Evolutionary conservation across 2,113 vertebrate species (phyloP).

Genomic region (Sebastes schlegelii): DNA sequence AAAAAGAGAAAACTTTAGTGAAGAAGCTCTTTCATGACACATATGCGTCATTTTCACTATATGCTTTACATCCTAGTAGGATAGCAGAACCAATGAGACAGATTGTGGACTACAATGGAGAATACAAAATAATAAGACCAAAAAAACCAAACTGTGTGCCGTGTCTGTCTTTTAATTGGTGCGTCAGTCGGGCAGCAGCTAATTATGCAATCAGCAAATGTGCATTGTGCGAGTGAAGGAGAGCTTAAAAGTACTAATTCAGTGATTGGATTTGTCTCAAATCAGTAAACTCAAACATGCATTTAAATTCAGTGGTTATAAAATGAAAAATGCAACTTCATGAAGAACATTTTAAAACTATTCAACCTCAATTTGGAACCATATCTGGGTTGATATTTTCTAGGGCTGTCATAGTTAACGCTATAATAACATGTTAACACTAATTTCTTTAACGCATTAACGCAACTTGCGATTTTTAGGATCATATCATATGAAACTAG

Average conservation of each 20-base stretch:
- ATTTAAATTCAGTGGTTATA: neutral
- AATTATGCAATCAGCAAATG: constrained; percentile 22
- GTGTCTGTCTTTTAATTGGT: neutral
- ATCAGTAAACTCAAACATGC: neutral
- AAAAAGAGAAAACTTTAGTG: constrained; percentile 54
- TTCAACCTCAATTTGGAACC: neutral
- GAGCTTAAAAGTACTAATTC: constrained; percentile 8
- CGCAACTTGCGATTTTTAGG: too few species aligned
- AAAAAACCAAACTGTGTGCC: neutral
- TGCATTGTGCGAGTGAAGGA: neutral
- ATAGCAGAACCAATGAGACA: neutral
- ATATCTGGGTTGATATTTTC: neutral
- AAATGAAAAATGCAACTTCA: neutral
- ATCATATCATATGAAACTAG: too few species aligned
- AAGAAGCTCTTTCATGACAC: neutral
- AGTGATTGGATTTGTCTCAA: neutral
- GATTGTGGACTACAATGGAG: neutral
- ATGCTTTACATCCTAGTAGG: neutral
- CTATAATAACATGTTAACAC: too few species aligned
- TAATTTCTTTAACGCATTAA: too few species aligned
- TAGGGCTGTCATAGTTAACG: too few species aligned
- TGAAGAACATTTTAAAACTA: neutral
- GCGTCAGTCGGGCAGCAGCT: constrained; percentile 4
- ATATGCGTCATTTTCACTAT: neutral
- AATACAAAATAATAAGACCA: neutral